Conservation (phyloP, 2,888 invertebrate species). For the Baronia brevicornis region DNA sequence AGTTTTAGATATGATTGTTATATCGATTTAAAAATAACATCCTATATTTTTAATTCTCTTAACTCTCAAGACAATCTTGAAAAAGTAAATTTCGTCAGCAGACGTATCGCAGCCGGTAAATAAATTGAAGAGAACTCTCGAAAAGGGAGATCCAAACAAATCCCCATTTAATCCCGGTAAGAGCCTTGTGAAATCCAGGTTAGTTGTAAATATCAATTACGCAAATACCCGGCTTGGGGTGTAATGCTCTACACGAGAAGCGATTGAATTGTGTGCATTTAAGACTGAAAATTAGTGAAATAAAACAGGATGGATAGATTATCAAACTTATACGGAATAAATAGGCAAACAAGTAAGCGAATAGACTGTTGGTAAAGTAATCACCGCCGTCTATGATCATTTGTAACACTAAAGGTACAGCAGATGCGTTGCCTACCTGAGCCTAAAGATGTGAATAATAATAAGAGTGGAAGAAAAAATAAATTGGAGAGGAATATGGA, state of each 20-base stretch:
- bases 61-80: too few relatives aligned
- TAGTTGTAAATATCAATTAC: slow-evolving; percentile 76
- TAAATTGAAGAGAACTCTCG: slow-evolving; percentile 62
- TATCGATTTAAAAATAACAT: too few relatives aligned
- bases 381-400: too few relatives aligned
- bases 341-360: too few relatives aligned
- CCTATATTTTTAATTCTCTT: too few relatives aligned
- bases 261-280: slow-evolving; percentile 29
- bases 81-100: slow-evolving; percentile 42
- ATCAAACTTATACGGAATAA: slow-evolving; percentile 5
- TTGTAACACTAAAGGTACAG: too few relatives aligned
- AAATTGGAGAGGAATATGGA: too few relatives aligned
- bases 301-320: slow-evolving; percentile 12
- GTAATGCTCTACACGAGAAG: slow-evolving; percentile 35
- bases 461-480: too few relatives aligned
- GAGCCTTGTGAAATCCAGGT: slow-evolving; percentile 65
- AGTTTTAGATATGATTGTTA: too few relatives aligned
- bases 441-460: too few relatives aligned
- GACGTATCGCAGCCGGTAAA: slow-evolving; percentile 42
- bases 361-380: too few relatives aligned
- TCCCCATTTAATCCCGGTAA: slow-evolving; percentile 59
- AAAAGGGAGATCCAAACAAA: slow-evolving; percentile 62
- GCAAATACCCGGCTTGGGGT: slow-evolving; percentile 61
- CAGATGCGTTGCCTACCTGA: too few relatives aligned
- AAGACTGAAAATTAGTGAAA: slow-evolving; percentile 28